A percentile compares a stretch with the other conserved stretches of the same genome.
Evolutionary conservation across 2,113 vertebrate species (phyloP).

Genomic region (Podarcis muralis): DNA sequence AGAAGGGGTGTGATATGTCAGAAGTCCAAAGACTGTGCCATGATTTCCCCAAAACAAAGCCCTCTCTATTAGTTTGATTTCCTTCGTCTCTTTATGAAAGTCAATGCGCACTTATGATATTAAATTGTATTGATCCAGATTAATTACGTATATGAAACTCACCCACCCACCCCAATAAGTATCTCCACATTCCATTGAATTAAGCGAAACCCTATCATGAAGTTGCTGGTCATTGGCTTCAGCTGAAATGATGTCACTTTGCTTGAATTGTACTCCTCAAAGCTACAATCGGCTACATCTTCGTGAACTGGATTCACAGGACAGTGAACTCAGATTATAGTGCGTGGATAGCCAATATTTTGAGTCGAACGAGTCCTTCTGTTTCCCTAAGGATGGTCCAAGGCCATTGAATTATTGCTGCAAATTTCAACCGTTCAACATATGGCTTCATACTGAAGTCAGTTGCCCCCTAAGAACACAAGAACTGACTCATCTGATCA

Average conservation of each 20-base stretch:
- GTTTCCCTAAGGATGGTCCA: not conserved
- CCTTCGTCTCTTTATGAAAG: not conserved
- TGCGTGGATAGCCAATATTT: not conserved
- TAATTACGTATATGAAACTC: not conserved
- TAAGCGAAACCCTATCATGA: not conserved
- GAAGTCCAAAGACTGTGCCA: not conserved
- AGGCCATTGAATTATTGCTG: not conserved
- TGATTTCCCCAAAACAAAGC: not conserved
- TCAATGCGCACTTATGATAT: not conserved
- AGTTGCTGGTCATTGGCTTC: not conserved
- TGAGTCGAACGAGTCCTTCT: too few relatives aligned
- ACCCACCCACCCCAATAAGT: not conserved
- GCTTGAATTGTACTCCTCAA: not conserved
- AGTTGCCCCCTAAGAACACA: not conserved
- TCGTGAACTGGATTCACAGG: not conserved
- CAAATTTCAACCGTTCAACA: not conserved
- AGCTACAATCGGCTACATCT: not conserved
- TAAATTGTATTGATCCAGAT: slow-evolving; percentile 1
- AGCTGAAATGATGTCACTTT: not conserved
- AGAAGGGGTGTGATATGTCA: not conserved
- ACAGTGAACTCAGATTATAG: not conserved
- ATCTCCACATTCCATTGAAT: not conserved
- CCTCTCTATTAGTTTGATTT: not conserved
- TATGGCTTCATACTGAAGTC: too few relatives aligned
- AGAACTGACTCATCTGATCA: not conserved